Conservation (phyloP, 2,113 vertebrate species). For the Psilopogon haemacephalus region DNA sequence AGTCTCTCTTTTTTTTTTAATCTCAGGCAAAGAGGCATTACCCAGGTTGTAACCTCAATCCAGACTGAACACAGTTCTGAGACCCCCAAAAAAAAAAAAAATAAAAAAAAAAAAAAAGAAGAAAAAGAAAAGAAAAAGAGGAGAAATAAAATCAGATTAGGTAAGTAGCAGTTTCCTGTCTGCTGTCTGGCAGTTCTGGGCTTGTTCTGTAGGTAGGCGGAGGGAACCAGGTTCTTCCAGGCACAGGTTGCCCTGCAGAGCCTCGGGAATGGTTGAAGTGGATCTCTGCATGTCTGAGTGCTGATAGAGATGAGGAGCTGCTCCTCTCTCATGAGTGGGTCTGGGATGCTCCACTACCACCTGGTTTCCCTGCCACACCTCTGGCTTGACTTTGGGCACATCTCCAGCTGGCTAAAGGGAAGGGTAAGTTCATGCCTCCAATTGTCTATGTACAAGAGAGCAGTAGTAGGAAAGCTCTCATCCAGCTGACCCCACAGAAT, state of each 20-base stretch:
- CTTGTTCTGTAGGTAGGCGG: not conserved
- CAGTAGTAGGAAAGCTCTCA: not conserved
- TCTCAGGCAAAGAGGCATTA: conserved; percentile 40
- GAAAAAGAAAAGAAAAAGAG: not conserved
- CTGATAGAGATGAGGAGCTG: not conserved
- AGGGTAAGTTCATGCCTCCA: not conserved
- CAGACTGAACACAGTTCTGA: not conserved
- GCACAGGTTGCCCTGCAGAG: not conserved
- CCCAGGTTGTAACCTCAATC: conserved; percentile 45
- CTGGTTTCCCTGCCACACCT: not conserved
- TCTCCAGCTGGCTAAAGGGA: not conserved
- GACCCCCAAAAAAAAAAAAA: not conserved
- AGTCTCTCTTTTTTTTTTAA: not conserved
- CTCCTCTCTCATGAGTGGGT: not conserved
- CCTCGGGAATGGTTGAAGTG: not conserved
- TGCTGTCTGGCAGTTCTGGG: not conserved
- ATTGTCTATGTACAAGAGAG: not conserved
- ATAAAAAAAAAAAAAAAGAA: not conserved
- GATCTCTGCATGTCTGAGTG: not conserved
- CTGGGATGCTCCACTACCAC: not conserved
- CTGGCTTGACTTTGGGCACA: not conserved
- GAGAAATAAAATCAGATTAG: not conserved
- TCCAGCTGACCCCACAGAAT: not conserved
- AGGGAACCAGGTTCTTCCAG: not conserved
- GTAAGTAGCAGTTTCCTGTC: not conserved